Evolutionary conservation across 2,888 invertebrate genomes (phyloP).

Genomic region (Callinectes sapidus): DNA sequence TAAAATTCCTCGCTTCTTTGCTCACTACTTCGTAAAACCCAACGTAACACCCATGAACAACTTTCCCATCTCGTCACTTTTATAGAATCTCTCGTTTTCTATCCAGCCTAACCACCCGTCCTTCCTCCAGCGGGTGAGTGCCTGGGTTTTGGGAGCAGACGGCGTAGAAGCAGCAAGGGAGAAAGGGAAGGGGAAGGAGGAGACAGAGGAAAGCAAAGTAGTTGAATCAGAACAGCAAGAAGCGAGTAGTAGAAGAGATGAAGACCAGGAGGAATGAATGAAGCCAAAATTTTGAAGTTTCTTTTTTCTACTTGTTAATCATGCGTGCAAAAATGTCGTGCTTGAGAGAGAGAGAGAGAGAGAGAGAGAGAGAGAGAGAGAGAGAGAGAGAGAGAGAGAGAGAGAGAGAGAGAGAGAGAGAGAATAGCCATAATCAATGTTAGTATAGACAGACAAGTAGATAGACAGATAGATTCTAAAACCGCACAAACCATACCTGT

Average conservation of each 20-base stretch:
- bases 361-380: conserved; percentile 18
- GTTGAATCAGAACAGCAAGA: not conserved
- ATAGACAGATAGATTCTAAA: not conserved
- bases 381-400: not conserved
- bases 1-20: no score
- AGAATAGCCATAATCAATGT: not conserved
- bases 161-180: conserved; percentile 8
- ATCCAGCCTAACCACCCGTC: no score
- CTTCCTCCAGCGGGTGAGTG: not conserved
- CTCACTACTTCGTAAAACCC: no score
- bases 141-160: conserved; percentile 13
- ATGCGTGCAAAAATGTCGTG: conserved; percentile 23
- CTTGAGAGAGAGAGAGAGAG: not conserved
- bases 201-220: not conserved
- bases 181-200: not conserved
- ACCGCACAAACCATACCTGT: conserved; percentile 65
- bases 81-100: no score
- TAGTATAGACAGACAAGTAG: not conserved
- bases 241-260: not conserved
- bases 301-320: not conserved
- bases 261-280: not conserved
- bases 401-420: conserved; percentile 34
- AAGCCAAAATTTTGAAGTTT: conserved; percentile 9
- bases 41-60: not conserved
- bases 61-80: not conserved